Evolutionary conservation across 2,888 invertebrate species (phyloP).

Genomic region (Temnothorax ravouxi): DNA sequence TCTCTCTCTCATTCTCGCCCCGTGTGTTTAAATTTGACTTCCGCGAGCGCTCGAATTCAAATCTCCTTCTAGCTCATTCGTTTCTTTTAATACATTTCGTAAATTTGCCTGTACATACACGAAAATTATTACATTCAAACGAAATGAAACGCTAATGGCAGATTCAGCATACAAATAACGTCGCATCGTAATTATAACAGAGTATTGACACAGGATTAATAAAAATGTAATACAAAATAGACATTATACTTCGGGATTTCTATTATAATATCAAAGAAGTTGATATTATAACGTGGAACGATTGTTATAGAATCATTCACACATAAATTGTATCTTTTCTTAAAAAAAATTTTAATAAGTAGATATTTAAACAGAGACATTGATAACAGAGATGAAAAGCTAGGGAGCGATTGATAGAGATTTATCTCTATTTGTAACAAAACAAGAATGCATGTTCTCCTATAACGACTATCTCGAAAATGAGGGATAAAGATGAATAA

Average conservation of each 20-base stretch:
- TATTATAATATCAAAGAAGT: neutral
- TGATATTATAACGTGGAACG: neutral
- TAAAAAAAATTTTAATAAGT: conserved; percentile 22
- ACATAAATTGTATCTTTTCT: conserved; percentile 2
- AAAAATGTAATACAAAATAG: neutral
- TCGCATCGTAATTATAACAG: neutral
- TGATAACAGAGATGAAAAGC: conserved; percentile 54
- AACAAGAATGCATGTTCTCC: conserved; percentile 79
- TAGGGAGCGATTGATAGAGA: conserved; percentile 42
- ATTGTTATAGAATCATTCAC: neutral
- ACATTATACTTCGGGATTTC: neutral
- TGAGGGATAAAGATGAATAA: conserved; percentile 75
- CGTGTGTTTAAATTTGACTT: conserved; percentile 40
- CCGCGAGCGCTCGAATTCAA: conserved; percentile 62
- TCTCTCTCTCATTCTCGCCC: conserved; percentile 37
- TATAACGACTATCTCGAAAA: conserved; percentile 67
- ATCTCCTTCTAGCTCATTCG: neutral
- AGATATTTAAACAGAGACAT: conserved; percentile 53
- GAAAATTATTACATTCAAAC: neutral
- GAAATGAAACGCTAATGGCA: neutral
- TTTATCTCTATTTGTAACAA: conserved; percentile 65
- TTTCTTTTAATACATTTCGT: conserved; percentile 31
- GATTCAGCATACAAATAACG: neutral
- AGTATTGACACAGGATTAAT: neutral
- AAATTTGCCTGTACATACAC: neutral